These are phyloP conservation scores for Drosophila neotestacea DNA, from an alignment of 2,888 invertebrate genomes.

Conservation along the genomic window DNA sequence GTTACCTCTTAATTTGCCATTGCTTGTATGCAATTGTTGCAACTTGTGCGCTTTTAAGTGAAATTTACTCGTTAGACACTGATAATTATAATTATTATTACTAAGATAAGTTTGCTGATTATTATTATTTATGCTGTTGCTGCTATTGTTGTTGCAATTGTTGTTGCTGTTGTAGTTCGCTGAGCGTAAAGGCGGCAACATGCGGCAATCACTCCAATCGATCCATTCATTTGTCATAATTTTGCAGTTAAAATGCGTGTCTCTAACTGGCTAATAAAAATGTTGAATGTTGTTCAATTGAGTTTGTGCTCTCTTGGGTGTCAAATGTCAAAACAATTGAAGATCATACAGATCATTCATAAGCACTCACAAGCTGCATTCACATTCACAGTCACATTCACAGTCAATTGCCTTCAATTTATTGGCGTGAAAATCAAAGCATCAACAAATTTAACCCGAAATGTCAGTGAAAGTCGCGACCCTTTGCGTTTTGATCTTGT, in stretches of 20 bases:
- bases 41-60: constrained; percentile 79
- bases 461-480: constrained; percentile 81
- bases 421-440: constrained; percentile 75
- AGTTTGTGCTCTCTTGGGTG: constrained; percentile 54
- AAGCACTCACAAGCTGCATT: constrained; percentile 15
- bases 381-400: constrained; percentile 23
- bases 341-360: constrained; percentile 20
- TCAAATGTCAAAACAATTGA: constrained; percentile 70
- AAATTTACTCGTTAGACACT: constrained; percentile 76
- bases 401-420: constrained; percentile 72
- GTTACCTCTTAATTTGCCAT: constrained; percentile 78
- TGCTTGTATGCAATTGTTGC: constrained; percentile 78
- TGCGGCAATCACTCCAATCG: constrained; percentile 84
- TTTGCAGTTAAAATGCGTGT: constrained; percentile 39
- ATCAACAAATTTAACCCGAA: constrained; percentile 73
- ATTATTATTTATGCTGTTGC: constrained; percentile 47
- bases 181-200: constrained; percentile 82
- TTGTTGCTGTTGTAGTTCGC: constrained; percentile 71
- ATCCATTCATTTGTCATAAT: constrained; percentile 85
- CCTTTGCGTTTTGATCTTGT: constrained; percentile 57
- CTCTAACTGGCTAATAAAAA: constrained; percentile 31
- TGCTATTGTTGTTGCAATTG: constrained; percentile 43
- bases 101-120: constrained; percentile 73
- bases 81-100: constrained; percentile 66
- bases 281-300: constrained; percentile 31